These are phyloP conservation scores for Pterois miles DNA, from an alignment of 2,797 vertebrate species.

Conservation along the genomic window DNA sequence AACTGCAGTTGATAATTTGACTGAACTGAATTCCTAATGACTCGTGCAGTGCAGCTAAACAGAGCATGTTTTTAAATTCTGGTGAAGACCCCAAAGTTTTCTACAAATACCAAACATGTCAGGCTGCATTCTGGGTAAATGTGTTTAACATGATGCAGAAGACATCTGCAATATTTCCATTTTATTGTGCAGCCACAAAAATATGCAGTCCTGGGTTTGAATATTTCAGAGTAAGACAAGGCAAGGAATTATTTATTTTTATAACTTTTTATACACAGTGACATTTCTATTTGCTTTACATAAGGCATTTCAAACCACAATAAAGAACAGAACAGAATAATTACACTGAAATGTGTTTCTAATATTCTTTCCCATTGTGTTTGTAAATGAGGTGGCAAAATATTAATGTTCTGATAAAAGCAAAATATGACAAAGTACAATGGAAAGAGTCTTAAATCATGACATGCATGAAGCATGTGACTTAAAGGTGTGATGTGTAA, in stretches of 20 bases:
- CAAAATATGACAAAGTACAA: neutral
- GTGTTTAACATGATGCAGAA: slow-evolving; percentile 15
- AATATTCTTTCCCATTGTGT: neutral
- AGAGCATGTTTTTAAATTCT: neutral
- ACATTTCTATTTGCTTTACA: neutral
- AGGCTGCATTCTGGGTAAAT: neutral
- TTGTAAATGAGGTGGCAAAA: neutral
- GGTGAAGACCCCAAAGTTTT: neutral
- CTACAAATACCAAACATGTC: slow-evolving; percentile 31
- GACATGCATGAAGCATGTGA: neutral
- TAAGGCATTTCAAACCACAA: neutral
- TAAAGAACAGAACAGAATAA: neutral
- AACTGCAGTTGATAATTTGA: neutral
- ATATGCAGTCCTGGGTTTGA: neutral
- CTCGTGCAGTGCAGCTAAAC: neutral
- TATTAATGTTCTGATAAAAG: neutral
- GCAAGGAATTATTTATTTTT: neutral
- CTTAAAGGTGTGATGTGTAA: neutral
- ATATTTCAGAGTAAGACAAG: neutral
- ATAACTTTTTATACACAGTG: neutral
- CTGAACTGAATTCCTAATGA: slow-evolving; percentile 5
- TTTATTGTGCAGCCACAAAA: neutral
- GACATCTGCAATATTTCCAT: slow-evolving; percentile 27
- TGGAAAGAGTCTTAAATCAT: neutral
- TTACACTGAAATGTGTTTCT: neutral